Evolutionary conservation across 2,113 vertebrate genomes (phyloP), one percentile per base, ranked within the genome.

Genomic region (Cyprinodon variegatus): DNA sequence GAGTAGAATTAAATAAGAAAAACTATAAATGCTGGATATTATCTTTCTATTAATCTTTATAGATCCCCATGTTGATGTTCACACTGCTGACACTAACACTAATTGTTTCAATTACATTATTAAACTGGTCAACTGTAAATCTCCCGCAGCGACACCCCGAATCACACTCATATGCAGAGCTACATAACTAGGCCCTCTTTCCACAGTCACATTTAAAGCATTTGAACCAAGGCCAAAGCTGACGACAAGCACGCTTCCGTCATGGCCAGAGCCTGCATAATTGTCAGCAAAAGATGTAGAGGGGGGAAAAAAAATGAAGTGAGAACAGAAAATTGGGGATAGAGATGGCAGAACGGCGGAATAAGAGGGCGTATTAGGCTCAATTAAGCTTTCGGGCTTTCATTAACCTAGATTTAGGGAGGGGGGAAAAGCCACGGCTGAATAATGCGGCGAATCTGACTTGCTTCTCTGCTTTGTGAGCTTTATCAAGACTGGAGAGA

Each of bases 301-400:
- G 70, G 61, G 68, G 61, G 63, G 68, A 82, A 77, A 88, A 88
- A 78, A 88, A 81, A 86, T 88, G 61, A 86, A 93, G 84, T 75
- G 74, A 72, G 77, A 74, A 81, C 82, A 84, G 76, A 85, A 84
- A 74, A 78, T 82, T 85, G 81, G 82, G 76, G 82, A 86, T 79
- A 61, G 81, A 76, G 77, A 66, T 38, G 39, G 83, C 73, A 82
- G 82, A 86, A 88, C 80, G 81, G 78, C 77, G 78, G 75, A 86
- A 90, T 85, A 82, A 86, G 85, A 84, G 79, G 83, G 73, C 87
- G 85, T 90, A 92, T 90, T 89, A 88, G 83, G 89, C 85, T 86
- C 93, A 93, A 94, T 93, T 91, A 94, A 90, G 82, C 91, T 92
- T 91, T 86, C 88, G 90, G 91, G 93, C 87, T 90, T 93, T 93